Evolutionary conservation across 2,888 invertebrate species (phyloP).

Genomic region (Calameuta idolon): DNA sequence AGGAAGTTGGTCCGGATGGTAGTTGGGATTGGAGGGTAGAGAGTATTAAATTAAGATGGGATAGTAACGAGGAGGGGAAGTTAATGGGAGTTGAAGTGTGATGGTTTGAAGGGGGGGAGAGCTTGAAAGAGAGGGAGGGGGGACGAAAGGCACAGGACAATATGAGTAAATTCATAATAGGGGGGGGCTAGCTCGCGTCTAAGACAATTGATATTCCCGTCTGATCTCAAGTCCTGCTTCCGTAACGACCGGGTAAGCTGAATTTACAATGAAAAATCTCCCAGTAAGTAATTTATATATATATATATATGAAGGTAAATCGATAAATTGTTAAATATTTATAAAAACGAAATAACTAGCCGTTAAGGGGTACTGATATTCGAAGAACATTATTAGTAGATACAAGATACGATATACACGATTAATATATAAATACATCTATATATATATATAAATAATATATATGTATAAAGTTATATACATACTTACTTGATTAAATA

Average conservation of each 20-base stretch:
- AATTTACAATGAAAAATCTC: conserved; percentile 4
- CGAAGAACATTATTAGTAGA: conserved; percentile 41
- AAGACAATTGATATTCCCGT: not conserved
- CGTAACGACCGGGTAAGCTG: not conserved
- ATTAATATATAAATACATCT: conserved; percentile 41
- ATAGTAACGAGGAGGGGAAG: too few relatives aligned
- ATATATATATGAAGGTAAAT: conserved; percentile 10
- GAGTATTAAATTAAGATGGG: too few relatives aligned
- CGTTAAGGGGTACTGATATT: conserved; percentile 40
- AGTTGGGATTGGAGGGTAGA: too few relatives aligned
- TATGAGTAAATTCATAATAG: too few relatives aligned
- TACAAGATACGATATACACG: conserved; percentile 38
- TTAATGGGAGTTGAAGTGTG: too few relatives aligned
- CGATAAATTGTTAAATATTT: conserved; percentile 51
- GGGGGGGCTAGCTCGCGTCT: too few relatives aligned
- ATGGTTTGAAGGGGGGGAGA: too few relatives aligned
- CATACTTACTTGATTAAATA: conserved; percentile 35
- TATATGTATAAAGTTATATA: conserved; percentile 31
- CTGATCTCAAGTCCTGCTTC: conserved; percentile 7
- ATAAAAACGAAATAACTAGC: conserved; percentile 32
- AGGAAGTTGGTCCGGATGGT: too few relatives aligned
- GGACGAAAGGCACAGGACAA: too few relatives aligned
- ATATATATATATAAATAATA: conserved; percentile 28
- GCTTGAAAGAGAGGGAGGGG: too few relatives aligned
- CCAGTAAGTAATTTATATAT: not conserved